Base-by-base conservation (phyloP, 2,888 invertebrate species). In the Zygogramma bicolorata region DNA sequence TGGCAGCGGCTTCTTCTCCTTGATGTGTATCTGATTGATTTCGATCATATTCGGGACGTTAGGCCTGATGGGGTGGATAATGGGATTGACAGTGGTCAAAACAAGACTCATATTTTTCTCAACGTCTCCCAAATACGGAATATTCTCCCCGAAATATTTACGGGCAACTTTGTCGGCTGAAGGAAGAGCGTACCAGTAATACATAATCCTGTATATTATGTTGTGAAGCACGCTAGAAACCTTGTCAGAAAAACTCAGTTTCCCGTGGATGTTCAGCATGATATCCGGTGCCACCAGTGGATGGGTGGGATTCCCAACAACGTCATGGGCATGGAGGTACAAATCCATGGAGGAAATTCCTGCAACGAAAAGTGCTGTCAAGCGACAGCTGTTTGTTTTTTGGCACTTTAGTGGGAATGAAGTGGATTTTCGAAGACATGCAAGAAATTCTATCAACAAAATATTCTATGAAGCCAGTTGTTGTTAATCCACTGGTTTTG, bases 221-320 rank as follows among this genome's bases (percentile, higher is more conserved):
- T 73, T 74, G 38, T 67, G 73, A 0, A 77, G 22, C 0, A 75
- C 57, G 65, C 77, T 78, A 13, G 69, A 40, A 1, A 79, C 27
- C 60, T 74, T 73, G 15, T 74, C 71, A 7, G 70, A 70, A 58
- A 77, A 72, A 10, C 57, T 4, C 5, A 72, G 29, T n/a, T 67
- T 18, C 3, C 57, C 68, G 0, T 46, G 27, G 13, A 68, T 49
- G 25, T 40, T 53, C 0, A 72, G 49, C 68, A 72, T 53, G 29
- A 63, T 59, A 66, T 82, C 82, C 6, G 81, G 81, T 61, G 78
- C 74, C 27, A 82, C 62, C 15, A 79, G 69, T 2, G 82, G 81
- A 75, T 83, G 82, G 0, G 79, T 72, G 3, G 81, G 79, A 75
- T 83, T 83, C 10, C 81, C 82, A 3, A 82, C 61, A 10, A 77